Base-by-base conservation (phyloP, 2,888 invertebrate genomes). In the Eubasilissa splendida region DNA sequence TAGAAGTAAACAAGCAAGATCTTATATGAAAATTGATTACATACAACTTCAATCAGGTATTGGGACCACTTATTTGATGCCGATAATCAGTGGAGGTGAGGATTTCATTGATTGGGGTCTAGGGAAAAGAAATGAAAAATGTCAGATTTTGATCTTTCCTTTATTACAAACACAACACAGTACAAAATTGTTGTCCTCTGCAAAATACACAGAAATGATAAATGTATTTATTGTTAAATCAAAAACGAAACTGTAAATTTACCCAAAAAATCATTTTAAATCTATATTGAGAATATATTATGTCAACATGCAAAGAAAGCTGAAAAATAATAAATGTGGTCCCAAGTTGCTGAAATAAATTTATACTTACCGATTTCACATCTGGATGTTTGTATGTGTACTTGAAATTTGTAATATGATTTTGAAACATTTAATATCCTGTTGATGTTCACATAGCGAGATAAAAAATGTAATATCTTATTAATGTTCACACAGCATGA, bases 161-260 rank as follows among this genome's bases (percentile, higher is more conserved):
- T 50, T 50, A 14, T 50, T 14, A 50, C 50, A 10, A 22, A 58
- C 58, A 58, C 58, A n/a, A n/a, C n/a, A n/a, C n/a, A n/a, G 8
- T 68, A 68, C 50, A 50, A 68, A 68, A 68, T 68, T 50, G 65
- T 33, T 66, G 31, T 42, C 42, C n/a, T 68, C 68, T 63, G 63
- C 33, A 42, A 68, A 68, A 66, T n/a, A 58, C 9, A 58, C 58
- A n/a, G 42, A 42, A 42, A 42, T 42, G 42, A 42, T 42, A 63
- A 63, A 11, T 10, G 8, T 31, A 11, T 50, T 9, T 50, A 68
- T 52, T 68, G 12, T 68, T 50, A 68, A 52, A 31, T 50, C 71
- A 63, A 81, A 59, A 56, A 42, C 54, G 54, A 54, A 14, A 5
- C 31, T 71, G 11, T 7, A 68, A 68, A 52, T 14, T 52, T 14